Evolutionary conservation across 2,888 invertebrate genomes (phyloP), one percentile per base, ranked within the genome.

Genomic region (Caenorhabditis wallacei): DNA sequence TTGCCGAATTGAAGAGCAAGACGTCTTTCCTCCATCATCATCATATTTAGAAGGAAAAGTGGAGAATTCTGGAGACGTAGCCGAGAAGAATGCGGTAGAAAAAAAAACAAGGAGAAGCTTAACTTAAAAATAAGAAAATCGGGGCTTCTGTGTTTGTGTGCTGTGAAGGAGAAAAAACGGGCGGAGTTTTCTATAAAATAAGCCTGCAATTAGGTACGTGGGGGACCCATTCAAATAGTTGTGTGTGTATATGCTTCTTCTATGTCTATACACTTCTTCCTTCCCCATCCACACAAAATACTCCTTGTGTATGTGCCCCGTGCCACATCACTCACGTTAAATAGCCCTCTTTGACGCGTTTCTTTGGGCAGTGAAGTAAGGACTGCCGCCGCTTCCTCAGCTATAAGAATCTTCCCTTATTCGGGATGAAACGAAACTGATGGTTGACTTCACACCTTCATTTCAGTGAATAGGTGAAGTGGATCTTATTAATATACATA

Each of bases 301-400:
- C 35, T 40, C 13, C 16, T n/a, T 24, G 64, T 18, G n/a, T 51
- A 26, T 24, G 64, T 18, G n/a, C 61, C 46, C 51, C 22, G 61
- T 37, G 66, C 68, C 76, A 76, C 76, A 76, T 76, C 76, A 69
- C 76, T 76, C 76, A 76, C 68, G 76, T 76, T 76, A 76, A 76
- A 76, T 69, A 69, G 75, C 53, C 72, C 72, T 54, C 75, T 56
- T 66, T 66, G 75, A 57, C 46, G 66, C 66, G 57, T 75, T 72
- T 72, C 53, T 54, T 53, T 40, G 20, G 3, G 24, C 18, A 37
- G 30, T 30, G 30, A 30, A 30, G 30, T 3, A 30, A 30, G 30
- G 4, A 8, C 30, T 8, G 30, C 30, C 30, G 30, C 30, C 30
- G 8, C 20, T 26, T 46, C 18, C 22, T 5, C 13, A 4, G 2